A percentile compares a stretch with the other conserved stretches of the same genome.
These are phyloP conservation scores for Nephila pilipes DNA, from an alignment of 1,140 invertebrate species.

Conservation along the genomic window DNA sequence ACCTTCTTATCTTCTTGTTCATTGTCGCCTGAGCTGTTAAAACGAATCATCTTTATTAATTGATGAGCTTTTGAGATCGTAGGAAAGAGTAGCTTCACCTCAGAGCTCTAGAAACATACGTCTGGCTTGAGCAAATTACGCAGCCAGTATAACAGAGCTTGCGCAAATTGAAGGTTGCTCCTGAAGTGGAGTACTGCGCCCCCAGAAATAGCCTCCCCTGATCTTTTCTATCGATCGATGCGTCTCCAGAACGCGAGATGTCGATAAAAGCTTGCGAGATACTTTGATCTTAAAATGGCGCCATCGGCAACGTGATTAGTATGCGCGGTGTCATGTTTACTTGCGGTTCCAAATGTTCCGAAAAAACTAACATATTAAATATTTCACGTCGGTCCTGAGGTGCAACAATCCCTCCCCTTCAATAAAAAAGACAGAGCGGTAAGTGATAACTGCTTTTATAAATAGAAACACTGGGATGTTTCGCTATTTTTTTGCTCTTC, in stretches of 20 bases:
- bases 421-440: neutral
- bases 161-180: too few species aligned
- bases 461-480: neutral
- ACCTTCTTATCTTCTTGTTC: too few species aligned
- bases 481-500: too few species aligned
- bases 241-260: neutral
- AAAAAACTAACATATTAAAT: neutral
- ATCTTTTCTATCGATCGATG: neutral
- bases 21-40: too few species aligned
- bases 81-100: too few species aligned
- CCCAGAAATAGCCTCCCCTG: neutral
- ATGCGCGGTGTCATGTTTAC: neutral
- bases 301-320: constrained; percentile 25
- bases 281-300: constrained; percentile 39
- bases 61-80: too few species aligned
- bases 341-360: neutral
- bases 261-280: neutral
- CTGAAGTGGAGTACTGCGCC: neutral
- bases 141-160: too few species aligned
- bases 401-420: neutral
- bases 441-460: neutral
- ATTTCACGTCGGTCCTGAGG: neutral
- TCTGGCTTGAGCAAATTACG: too few species aligned
- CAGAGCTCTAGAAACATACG: too few species aligned
- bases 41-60: too few species aligned